Percentiles rank a stretch among this genome's conserved stretches.
Conservation (phyloP, 1,140 invertebrate species). For the Globodera rostochiensis region DNA sequence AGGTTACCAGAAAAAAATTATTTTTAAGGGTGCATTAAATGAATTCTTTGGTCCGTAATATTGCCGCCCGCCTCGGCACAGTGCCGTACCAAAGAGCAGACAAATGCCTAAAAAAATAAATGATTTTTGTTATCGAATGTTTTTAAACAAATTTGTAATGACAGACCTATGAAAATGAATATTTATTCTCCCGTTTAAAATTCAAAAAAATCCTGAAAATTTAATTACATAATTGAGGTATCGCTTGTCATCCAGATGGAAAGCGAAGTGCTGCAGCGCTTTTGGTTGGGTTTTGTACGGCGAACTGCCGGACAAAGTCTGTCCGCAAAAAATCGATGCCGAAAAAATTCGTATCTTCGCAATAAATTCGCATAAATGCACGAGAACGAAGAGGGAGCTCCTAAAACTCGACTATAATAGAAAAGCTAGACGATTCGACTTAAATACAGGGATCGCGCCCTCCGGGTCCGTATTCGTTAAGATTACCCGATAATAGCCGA, state of each 20-base stretch:
- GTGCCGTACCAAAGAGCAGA: neutral
- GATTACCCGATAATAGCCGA: too few relatives aligned
- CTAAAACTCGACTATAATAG: neutral
- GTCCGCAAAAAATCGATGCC: neutral
- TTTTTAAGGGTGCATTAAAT: too few relatives aligned
- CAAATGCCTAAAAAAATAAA: neutral
- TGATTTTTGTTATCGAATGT: too few relatives aligned
- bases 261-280: slow-evolving; percentile 11
- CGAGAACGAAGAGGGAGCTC: neutral
- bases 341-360: neutral
- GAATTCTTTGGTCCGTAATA: too few relatives aligned
- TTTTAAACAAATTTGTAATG: too few relatives aligned
- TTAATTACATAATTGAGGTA: slow-evolving; percentile 20
- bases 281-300: neutral
- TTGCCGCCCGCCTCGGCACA: slow-evolving; percentile 19
- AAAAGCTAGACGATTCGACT: too few relatives aligned
- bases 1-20: too few relatives aligned
- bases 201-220: slow-evolving; percentile 2
- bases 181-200: neutral
- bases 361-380: neutral
- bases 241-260: slow-evolving; percentile 12
- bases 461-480: too few relatives aligned
- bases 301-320: neutral
- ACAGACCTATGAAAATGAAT: neutral
- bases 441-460: too few relatives aligned